Evolutionary conservation across 2,888 invertebrate genomes (phyloP), one percentile per base, ranked within the genome.

Genomic region (Philopedon plagiatum): DNA sequence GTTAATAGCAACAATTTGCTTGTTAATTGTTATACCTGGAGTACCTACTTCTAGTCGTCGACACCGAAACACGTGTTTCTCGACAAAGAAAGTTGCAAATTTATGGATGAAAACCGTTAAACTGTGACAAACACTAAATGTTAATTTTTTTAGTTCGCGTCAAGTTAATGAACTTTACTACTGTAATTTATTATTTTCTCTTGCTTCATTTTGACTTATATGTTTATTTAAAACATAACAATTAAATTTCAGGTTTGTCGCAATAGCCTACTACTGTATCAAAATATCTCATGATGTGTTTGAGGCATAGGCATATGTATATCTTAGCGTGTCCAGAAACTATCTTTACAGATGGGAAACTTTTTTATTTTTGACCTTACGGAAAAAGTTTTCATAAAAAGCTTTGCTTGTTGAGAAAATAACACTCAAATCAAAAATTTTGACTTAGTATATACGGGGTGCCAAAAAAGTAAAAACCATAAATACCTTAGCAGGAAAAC

Each of bases 51-150:
- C 21, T 37, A 41, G 37, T 58, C 58, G 21, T 39, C 26, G n/a
- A 49, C 26, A 11, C 1, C 7, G 13, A 54, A 54, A 54, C 51
- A 29, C 29, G 51, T 32, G 51, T 54, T n/a, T 29, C 18, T 8
- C 15, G 15, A 54, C 29, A 54, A 29, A 32, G 51, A 54, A 54
- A 54, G 51, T 29, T 9, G 51, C 29, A 29, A 54, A 54, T 54
- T 54, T 54, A 54, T 54, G 51, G 18, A 29, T 29, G 13, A 29
- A 54, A 54, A 29, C 51, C 51, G 51, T 54, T 54, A 54, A 54
- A 18, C 29, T 54, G 51, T 54, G 51, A 54, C 51, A 54, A 29
- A 29, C 26, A 51, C 2, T 51, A 51, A 15, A 51, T 54, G 26
- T 54, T 54, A 54, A 15, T 29, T 29, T 54, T 54, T 54, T 29